Percentiles rank a stretch among this genome's conserved stretches.
phyloP scores from a whole-genome alignment of 2,113 vertebrate species.

The Dasyornis broadbenti region DNA sequence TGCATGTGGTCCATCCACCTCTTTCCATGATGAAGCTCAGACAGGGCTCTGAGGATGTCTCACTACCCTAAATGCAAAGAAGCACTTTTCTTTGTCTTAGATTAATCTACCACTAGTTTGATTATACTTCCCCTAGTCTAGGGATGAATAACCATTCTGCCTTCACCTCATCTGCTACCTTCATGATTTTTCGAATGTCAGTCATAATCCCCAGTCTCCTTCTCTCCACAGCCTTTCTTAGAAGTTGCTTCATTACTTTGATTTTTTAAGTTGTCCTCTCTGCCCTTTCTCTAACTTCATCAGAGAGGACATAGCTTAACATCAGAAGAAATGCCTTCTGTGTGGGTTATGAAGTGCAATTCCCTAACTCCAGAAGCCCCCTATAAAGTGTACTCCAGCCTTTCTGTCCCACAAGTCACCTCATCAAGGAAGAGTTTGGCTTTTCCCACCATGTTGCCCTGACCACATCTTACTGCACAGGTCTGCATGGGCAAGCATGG shows the following conservation, averaged over 20 bases:
- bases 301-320: neutral
- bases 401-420: neutral
- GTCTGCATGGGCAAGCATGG: neutral
- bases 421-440: neutral
- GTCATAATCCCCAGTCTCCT: neutral
- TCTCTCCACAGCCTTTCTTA: neutral
- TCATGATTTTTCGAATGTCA: neutral
- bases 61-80: accelerated
- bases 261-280: neutral
- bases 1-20: neutral
- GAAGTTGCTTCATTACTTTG: neutral
- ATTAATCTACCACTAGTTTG: neutral
- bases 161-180: neutral
- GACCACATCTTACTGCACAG: neutral
- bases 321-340: accelerated
- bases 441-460: neutral
- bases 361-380: neutral
- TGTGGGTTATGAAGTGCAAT: neutral
- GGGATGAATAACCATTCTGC: neutral
- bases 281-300: neutral
- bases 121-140: neutral
- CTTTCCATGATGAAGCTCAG: neutral
- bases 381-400: accelerated
- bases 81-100: neutral
- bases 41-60: neutral